Percentiles rank a stretch among this genome's conserved stretches.
Conservation (phyloP, 2,113 vertebrate species). For the Myotis brandtii region DNA sequence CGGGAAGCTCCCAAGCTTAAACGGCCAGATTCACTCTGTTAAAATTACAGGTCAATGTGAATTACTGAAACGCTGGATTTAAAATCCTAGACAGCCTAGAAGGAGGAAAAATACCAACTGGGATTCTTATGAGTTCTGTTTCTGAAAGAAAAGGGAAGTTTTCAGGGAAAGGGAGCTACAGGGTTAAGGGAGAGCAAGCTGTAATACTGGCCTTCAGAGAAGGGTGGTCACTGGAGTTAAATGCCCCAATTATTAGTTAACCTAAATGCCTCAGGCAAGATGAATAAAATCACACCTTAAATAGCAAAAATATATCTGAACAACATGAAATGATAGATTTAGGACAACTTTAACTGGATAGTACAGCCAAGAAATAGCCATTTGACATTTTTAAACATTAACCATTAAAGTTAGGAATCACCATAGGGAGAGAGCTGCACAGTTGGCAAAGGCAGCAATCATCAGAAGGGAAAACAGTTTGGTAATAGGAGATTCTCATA, state of each 20-base stretch:
- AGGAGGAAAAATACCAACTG: neutral
- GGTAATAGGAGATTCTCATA: neutral
- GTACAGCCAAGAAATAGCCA: neutral
- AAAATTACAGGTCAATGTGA: slow-evolving; percentile 68
- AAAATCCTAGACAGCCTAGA: slow-evolving; percentile 21
- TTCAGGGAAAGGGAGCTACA: neutral
- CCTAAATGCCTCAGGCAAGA: neutral
- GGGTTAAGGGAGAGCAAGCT: neutral
- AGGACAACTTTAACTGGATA: neutral
- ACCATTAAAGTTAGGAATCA: neutral
- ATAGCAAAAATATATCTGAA: neutral
- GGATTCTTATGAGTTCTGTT: neutral
- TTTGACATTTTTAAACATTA: neutral
- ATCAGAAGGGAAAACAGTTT: slow-evolving; percentile 23
- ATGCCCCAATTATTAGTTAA: neutral
- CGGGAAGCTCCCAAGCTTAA: slow-evolving; percentile 94
- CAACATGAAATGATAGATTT: neutral
- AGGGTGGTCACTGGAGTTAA: neutral
- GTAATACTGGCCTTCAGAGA: neutral
- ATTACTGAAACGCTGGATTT: slow-evolving; percentile 44
- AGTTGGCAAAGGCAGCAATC: neutral
- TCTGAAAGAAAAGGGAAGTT: slow-evolving; percentile 17
- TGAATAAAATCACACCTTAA: slow-evolving; percentile 1
- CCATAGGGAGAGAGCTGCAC: neutral
- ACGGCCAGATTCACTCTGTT: slow-evolving; percentile 93